A percentile compares a stretch with the other conserved stretches of the same genome.
Evolutionary conservation across 2,888 invertebrate species (phyloP).

Genomic region (Drosophila prostipennis): DNA sequence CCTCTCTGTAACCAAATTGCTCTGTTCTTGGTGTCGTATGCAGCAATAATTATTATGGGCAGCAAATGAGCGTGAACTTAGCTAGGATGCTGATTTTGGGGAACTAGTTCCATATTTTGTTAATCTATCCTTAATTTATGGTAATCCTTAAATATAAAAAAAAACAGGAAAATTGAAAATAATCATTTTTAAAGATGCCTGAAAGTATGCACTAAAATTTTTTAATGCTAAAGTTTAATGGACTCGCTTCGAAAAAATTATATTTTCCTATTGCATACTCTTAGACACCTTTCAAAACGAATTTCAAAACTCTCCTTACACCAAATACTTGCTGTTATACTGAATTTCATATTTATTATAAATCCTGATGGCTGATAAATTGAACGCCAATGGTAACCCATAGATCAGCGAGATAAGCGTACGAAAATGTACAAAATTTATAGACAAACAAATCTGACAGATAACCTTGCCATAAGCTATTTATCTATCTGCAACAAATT

Average conservation of each 20-base stretch:
- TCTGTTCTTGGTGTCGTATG: conserved; percentile 29
- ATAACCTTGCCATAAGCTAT: conserved; percentile 34
- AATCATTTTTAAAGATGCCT: no score
- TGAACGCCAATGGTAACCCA: conserved; percentile 3
- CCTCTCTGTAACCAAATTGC: conserved; percentile 5
- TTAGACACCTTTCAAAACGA: no score
- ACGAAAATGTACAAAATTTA: conserved; percentile 8
- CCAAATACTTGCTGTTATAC: no score
- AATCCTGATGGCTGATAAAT: neutral
- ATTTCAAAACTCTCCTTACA: no score
- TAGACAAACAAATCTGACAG: conserved; percentile 18
- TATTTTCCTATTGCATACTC: no score
- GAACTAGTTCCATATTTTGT: conserved; percentile 6
- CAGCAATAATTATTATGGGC: conserved; percentile 33
- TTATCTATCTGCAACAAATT: conserved; percentile 11
- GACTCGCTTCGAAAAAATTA: no score
- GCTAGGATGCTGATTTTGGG: neutral
- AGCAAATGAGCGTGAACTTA: neutral
- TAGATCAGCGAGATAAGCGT: neutral
- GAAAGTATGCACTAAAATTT: no score
- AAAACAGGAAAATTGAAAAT: no score
- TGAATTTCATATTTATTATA: no score
- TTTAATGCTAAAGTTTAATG: no score
- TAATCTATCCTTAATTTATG: no score
- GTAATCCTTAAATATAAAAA: no score